These are phyloP conservation scores for Agriotes lineatus DNA, from an alignment of 2,888 invertebrate genomes.

Conservation along the genomic window DNA sequence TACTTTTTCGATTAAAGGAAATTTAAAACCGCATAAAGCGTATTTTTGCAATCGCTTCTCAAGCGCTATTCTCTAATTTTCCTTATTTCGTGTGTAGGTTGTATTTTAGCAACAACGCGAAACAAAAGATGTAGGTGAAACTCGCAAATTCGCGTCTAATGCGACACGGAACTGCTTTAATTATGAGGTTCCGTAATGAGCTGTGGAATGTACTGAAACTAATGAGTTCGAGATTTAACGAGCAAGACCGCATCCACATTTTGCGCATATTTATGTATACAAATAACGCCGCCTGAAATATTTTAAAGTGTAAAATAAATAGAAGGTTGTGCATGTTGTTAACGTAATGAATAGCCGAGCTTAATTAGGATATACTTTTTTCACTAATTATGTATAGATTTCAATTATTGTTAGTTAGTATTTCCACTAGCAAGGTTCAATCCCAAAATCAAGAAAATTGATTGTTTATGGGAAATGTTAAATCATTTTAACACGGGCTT, in stretches of 20 bases:
- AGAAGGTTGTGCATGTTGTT: no score
- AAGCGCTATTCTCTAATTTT: background rate
- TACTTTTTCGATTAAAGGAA: no score
- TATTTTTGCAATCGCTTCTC: no score
- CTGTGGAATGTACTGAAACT: slow-evolving; percentile 50
- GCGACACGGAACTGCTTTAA: slow-evolving; percentile 49
- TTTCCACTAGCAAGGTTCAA: no score
- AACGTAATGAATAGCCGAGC: no score
- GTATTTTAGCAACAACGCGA: slow-evolving; percentile 21
- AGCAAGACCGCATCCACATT: slow-evolving; percentile 41
- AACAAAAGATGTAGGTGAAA: slow-evolving; percentile 35
- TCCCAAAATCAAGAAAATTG: no score
- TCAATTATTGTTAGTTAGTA: no score
- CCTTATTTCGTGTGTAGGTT: slow-evolving; percentile 8
- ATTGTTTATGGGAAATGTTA: no score
- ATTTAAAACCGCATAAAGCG: no score
- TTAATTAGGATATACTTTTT: no score
- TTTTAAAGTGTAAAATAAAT: slow-evolving; percentile 5
- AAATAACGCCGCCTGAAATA: background rate
- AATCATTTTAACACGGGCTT: no score
- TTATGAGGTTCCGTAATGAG: slow-evolving; percentile 51
- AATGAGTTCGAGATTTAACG: slow-evolving; percentile 49
- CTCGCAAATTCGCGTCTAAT: slow-evolving; percentile 46
- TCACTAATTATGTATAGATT: no score
- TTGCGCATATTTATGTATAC: slow-evolving; percentile 15